Evolutionary conservation across 2,888 invertebrate species (phyloP), one percentile per base, ranked within the genome.

Genomic region (Mimas tiliae): DNA sequence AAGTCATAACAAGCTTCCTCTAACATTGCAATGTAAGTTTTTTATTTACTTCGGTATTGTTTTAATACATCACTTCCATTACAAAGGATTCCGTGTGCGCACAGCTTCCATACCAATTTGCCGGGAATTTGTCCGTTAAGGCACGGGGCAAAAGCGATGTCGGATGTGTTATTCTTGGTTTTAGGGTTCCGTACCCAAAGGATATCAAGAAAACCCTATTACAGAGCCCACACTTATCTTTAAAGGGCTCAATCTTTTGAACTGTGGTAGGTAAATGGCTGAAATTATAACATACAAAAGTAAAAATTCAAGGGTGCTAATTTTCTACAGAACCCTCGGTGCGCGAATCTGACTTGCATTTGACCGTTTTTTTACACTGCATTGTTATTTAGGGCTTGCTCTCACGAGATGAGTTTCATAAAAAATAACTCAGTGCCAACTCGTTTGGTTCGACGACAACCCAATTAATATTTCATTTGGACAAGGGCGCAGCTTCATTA

Each of bases 341-440:
- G 4, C 27, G 27, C 27, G 27, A 27, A n/a, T 27, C 1, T 4
- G 27, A 27, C 27, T 27, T 4, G 27, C 27, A 27, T 4, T 27
- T 27, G 27, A 27, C 71, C 68, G 63, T 64, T 69, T 72, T 71
- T 70, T 77, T 70, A n/a, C 69, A 68, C 68, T 68, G 63, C 52
- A 69, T 68, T 66, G 70, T 71, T 73, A 72, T 27, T 27, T 78
- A n/a, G 48, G 48, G 7, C 50, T 48, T 45, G 27, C 62, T 62
- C 64, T 45, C 69, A 62, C 38, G 38, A 51, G 53, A 50, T 27
- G 52, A 62, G 68, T 62, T 52, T 19, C 11, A 67, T 65, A 69
- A 69, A 74, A 70, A 69, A 70, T 65, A 50, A 62, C 65, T 64
- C 55, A 16, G 53, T 50, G 27, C 38, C 16, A 21, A 69, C 69